phyloP scores from a whole-genome alignment of 2,113 vertebrate species.

The Tragelaphus buxtoni region DNA sequence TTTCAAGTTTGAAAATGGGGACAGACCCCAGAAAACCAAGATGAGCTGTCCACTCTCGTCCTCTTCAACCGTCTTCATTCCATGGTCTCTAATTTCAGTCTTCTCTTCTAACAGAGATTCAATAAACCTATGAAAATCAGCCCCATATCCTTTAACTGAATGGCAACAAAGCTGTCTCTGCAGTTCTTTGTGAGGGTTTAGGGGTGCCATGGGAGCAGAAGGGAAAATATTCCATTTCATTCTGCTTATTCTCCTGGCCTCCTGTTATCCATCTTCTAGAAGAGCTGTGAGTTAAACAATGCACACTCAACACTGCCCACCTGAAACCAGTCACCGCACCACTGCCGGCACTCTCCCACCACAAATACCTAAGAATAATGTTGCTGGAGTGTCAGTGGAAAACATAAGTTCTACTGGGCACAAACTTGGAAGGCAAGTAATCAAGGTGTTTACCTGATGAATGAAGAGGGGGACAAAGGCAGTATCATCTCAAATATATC shows the following conservation, averaged over 20 bases:
- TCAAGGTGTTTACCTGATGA: slow-evolving; percentile 66
- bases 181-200: slow-evolving; percentile 23
- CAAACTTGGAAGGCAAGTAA: slow-evolving; percentile 46
- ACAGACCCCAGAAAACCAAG: background rate
- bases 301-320: background rate
- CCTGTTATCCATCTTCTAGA: background rate
- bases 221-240: slow-evolving; percentile 42
- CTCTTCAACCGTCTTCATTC: background rate
- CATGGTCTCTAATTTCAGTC: background rate
- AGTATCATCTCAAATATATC: slow-evolving; percentile 71
- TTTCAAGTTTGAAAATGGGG: background rate
- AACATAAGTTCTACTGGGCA: slow-evolving; percentile 6
- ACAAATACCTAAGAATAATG: slow-evolving; percentile 17
- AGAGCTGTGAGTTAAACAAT: slow-evolving; percentile 29
- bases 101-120: background rate
- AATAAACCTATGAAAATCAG: background rate
- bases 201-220: background rate
- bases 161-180: background rate
- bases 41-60: background rate
- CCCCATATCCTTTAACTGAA: background rate
- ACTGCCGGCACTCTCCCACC: background rate
- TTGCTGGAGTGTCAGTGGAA: background rate
- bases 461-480: slow-evolving; percentile 40
- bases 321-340: background rate
- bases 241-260: slow-evolving; percentile 36